Evolutionary conservation across 2,888 invertebrate genomes (phyloP).

Genomic region (Emmelina monodactyla): DNA sequence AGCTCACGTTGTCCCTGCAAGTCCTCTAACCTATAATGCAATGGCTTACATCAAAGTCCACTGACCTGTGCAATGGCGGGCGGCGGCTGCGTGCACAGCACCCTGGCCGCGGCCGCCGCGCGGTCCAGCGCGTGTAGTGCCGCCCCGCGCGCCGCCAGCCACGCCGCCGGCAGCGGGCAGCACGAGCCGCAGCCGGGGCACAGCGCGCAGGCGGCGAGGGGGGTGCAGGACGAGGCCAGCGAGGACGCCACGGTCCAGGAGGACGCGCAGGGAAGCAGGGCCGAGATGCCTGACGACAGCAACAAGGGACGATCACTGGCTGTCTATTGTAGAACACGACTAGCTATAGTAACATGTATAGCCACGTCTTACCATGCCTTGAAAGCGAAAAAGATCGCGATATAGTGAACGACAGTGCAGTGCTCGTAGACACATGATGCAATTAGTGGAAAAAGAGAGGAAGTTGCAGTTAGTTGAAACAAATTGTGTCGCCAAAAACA

Average conservation of each 20-base stretch:
- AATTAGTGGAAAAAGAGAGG: too few species aligned
- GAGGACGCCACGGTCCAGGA: background rate
- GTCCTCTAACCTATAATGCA: too few species aligned
- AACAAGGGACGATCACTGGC: background rate
- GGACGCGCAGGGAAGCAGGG: background rate
- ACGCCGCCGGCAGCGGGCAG: constrained; percentile 24
- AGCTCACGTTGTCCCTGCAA: too few species aligned
- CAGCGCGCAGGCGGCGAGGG: constrained; percentile 24
- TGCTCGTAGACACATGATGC: too few species aligned
- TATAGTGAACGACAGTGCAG: too few species aligned
- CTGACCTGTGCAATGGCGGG: constrained; percentile 82
- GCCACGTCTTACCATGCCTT: too few species aligned
- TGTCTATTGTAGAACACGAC: too few species aligned
- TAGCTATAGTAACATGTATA: too few species aligned
- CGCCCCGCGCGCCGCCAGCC: constrained; percentile 72
- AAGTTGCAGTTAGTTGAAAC: too few species aligned
- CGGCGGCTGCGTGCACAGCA: constrained; percentile 88
- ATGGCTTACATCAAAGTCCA: too few species aligned
- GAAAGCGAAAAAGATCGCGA: too few species aligned
- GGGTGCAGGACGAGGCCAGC: constrained; percentile 18
- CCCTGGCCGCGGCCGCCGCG: constrained; percentile 69
- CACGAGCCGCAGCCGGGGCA: constrained; percentile 43
- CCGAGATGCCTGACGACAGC: background rate
- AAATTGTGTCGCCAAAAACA: too few species aligned
- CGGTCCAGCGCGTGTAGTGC: constrained; percentile 71